Conservation (phyloP, 2,113 vertebrate genomes). For the Meleagris gallopavo region DNA sequence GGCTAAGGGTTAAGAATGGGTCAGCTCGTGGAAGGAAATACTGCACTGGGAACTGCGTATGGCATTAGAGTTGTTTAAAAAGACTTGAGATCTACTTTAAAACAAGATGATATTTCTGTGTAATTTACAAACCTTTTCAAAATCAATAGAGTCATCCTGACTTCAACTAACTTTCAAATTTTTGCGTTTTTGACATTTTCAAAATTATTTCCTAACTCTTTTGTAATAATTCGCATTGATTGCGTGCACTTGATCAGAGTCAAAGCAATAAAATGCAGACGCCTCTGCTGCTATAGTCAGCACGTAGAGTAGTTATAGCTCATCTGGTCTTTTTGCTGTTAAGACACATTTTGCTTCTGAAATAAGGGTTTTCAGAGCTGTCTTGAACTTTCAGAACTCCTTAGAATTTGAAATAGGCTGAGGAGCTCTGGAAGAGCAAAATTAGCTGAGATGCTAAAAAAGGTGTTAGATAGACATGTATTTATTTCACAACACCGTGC, state of each 20-base stretch:
- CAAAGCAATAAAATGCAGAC: slow-evolving; percentile 70
- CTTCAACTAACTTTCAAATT: slow-evolving; percentile 63
- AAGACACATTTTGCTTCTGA: not conserved
- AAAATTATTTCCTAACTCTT: slow-evolving; percentile 72
- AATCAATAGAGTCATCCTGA: slow-evolving; percentile 73
- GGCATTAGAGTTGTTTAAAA: slow-evolving; percentile 53
- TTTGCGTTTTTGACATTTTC: slow-evolving; percentile 76
- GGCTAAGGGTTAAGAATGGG: not conserved
- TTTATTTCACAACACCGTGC: not conserved
- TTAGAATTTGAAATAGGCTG: slow-evolving; percentile 5
- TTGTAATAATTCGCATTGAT: slow-evolving; percentile 77
- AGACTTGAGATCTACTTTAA: slow-evolving; percentile 43
- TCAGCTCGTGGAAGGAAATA: slow-evolving; percentile 4
- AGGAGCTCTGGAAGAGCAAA: slow-evolving; percentile 34
- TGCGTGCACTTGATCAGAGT: slow-evolving; percentile 68
- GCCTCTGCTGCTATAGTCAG: slow-evolving; percentile 69
- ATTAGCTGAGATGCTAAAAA: slow-evolving; percentile 58
- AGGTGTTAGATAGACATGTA: not conserved
- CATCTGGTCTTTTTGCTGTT: slow-evolving; percentile 57
- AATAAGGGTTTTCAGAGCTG: slow-evolving; percentile 33
- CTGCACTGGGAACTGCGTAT: not conserved
- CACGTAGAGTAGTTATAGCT: slow-evolving; percentile 63
- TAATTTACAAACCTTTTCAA: slow-evolving; percentile 69
- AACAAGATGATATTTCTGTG: slow-evolving; percentile 43
- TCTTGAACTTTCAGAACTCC: slow-evolving; percentile 30